phyloP scores from a whole-genome alignment of 2,888 invertebrate species.

The Diaprepes abbreviatus region DNA sequence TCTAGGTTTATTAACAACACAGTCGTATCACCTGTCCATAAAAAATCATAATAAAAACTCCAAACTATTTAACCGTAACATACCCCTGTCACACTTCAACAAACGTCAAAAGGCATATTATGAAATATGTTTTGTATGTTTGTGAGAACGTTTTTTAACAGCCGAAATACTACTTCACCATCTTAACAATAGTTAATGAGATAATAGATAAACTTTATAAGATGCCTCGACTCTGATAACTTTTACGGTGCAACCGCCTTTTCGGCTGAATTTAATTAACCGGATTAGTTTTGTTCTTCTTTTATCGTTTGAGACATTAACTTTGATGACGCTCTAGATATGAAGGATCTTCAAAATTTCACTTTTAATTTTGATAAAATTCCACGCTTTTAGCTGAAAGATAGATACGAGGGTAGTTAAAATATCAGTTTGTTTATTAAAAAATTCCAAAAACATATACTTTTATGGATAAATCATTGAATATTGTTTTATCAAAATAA shows the following conservation, averaged over 20 bases:
- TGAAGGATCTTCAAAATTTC: not conserved
- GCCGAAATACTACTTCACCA: not conserved
- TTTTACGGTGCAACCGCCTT: constrained; percentile 5
- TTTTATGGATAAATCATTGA: no score
- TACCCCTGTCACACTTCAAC: constrained; percentile 7
- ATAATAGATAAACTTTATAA: constrained; percentile 19
- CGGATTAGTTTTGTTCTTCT: constrained; percentile 5
- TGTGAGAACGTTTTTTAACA: constrained; percentile 15
- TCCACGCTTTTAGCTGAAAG: not conserved
- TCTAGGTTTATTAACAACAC: no score
- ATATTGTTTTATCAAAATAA: no score
- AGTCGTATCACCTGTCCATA: not conserved
- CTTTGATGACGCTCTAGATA: not conserved
- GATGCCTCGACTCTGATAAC: not conserved
- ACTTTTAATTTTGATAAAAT: not conserved
- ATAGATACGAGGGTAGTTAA: not conserved
- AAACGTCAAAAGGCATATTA: constrained; percentile 10
- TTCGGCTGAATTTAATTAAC: constrained; percentile 8
- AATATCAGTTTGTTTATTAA: no score
- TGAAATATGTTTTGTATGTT: constrained; percentile 20
- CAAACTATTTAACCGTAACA: not conserved
- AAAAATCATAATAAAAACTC: not conserved
- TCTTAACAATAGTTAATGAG: constrained; percentile 19
- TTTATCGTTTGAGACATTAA: not conserved
- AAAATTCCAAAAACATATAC: no score